These are phyloP conservation scores for Vulpes vulpes DNA, from an alignment of 2,113 vertebrate genomes.

Conservation along the genomic window DNA sequence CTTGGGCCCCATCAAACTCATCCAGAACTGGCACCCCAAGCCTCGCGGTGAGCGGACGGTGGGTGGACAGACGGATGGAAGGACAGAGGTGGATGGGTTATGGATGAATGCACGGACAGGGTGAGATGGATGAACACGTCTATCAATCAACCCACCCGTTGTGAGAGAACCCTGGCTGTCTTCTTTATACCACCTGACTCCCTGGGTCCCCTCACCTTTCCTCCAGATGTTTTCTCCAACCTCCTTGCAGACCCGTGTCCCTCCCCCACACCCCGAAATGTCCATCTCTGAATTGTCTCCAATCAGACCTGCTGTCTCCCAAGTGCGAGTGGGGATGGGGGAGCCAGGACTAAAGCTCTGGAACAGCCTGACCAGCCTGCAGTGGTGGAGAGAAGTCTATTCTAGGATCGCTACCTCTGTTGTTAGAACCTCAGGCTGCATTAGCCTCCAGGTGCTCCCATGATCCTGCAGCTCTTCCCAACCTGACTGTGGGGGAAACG, in stretches of 20 bases:
- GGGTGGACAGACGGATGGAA: background rate
- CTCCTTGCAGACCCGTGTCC: background rate
- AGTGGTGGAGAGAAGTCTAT: background rate
- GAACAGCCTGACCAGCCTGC: background rate
- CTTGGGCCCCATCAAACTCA: background rate
- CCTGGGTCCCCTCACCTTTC: background rate
- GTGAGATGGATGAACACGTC: background rate
- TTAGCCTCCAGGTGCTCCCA: background rate
- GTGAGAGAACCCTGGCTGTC: background rate
- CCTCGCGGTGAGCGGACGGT: background rate
- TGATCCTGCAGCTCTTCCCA: background rate
- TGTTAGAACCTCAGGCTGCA: background rate
- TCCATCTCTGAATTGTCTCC: background rate
- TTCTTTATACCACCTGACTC: background rate
- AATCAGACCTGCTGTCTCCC: background rate
- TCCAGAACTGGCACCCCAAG: background rate
- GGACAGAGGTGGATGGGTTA: too few relatives aligned
- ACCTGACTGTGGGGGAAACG: background rate
- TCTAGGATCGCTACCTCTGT: background rate
- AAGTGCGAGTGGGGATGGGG: fast-evolving
- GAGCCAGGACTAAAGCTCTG: background rate
- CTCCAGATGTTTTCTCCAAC: background rate
- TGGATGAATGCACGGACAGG: background rate
- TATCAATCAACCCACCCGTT: background rate
- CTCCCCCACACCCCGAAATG: background rate